Evolutionary conservation across 1,140 invertebrate species (phyloP).

Genomic region (Ganaspis sp.): DNA sequence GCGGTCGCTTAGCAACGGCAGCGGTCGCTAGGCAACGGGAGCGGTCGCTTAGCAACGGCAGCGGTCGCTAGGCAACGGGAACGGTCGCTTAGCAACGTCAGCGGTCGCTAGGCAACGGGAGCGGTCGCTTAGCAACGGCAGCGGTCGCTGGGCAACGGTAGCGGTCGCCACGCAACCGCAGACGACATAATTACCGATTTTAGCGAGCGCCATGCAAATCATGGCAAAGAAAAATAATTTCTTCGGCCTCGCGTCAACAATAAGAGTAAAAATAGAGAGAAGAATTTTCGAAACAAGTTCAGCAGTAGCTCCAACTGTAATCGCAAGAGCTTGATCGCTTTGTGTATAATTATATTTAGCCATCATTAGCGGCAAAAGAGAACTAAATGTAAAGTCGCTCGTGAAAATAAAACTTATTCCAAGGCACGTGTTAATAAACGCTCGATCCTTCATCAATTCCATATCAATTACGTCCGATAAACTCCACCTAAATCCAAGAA

Average conservation of each 20-base stretch:
- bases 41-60: too few species aligned
- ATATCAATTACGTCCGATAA: conserved; percentile 64
- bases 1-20: too few species aligned
- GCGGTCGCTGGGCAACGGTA: too few species aligned
- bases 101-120: too few species aligned
- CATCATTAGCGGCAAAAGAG: conserved; percentile 71
- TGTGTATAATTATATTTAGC: conserved; percentile 61
- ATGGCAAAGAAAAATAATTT: conserved; percentile 69
- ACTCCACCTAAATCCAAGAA: conserved; percentile 39
- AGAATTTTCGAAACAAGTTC: conserved; percentile 67
- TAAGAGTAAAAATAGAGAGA: conserved; percentile 64
- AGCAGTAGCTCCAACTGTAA: conserved; percentile 64
- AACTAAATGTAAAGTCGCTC: conserved; percentile 68
- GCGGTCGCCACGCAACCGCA: too few species aligned
- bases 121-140: too few species aligned
- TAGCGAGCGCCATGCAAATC: conserved; percentile 65
- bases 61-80: too few species aligned
- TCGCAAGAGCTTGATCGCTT: conserved; percentile 61
- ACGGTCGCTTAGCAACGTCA: too few species aligned
- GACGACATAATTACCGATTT: conserved; percentile 67
- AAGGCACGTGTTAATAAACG: conserved; percentile 66
- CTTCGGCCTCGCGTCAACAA: conserved; percentile 64
- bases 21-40: too few species aligned
- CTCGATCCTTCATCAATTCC: conserved; percentile 61
- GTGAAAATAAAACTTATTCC: conserved; percentile 68